Evolutionary conservation across 2,113 vertebrate species (phyloP).

Genomic region (Bubalus kerabau): DNA sequence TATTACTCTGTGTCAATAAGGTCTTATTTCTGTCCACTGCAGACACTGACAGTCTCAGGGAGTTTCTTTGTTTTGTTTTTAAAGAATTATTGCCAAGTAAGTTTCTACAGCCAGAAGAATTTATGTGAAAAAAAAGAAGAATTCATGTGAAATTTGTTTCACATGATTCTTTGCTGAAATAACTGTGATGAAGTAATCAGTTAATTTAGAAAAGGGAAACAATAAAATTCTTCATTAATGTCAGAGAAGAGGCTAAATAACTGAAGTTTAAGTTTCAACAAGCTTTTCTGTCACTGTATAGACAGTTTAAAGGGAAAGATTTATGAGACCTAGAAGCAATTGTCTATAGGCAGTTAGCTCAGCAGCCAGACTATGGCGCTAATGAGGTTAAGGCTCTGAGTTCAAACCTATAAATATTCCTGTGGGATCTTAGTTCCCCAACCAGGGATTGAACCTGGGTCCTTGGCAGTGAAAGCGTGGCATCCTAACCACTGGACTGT

Average conservation of each 20-base stretch:
- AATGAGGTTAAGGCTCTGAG: not conserved
- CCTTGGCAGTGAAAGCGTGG: not conserved
- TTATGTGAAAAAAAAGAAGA: not conserved
- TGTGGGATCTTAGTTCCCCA: not conserved
- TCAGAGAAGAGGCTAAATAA: not conserved
- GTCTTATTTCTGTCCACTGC: not conserved
- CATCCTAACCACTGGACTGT: not conserved
- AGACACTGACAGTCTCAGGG: not conserved
- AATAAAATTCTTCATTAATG: not conserved
- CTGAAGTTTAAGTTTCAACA: not conserved
- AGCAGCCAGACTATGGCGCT: not conserved
- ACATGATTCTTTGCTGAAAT: not conserved
- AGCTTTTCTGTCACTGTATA: not conserved
- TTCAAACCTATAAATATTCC: not conserved
- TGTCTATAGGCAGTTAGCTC: not conserved
- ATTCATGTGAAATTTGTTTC: not conserved
- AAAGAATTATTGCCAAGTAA: not conserved
- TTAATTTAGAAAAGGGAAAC: constrained; percentile 33
- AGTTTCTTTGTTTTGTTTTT: not conserved
- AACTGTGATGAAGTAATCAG: constrained; percentile 14
- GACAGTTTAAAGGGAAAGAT: not conserved
- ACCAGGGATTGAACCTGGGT: not conserved
- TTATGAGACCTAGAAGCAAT: not conserved
- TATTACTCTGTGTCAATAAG: not conserved
- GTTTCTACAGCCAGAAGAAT: constrained; percentile 4